Evolutionary conservation across 1,140 invertebrate species (phyloP).

Genomic region (Solenopsis fugax): DNA sequence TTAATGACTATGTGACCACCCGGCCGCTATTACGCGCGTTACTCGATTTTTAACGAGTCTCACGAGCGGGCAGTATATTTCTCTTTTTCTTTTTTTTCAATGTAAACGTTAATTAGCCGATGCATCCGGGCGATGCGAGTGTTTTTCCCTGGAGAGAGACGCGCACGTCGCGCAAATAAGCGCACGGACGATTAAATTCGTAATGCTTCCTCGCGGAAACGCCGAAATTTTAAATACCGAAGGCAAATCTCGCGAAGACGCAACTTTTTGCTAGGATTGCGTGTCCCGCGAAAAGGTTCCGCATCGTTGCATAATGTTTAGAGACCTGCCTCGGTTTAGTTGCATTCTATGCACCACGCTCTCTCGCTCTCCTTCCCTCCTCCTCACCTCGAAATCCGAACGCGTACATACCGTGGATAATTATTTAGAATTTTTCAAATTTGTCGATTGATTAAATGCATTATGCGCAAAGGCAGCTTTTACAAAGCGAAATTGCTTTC

Average conservation of each 20-base stretch:
- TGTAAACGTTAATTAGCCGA: slow-evolving; percentile 15
- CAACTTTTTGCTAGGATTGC: background rate
- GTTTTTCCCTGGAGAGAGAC: background rate
- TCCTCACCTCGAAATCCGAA: background rate
- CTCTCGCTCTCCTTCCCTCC: background rate
- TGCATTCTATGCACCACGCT: background rate
- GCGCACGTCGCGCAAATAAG: background rate
- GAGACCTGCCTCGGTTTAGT: background rate
- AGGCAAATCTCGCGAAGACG: background rate
- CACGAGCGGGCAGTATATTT: background rate
- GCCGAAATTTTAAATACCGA: background rate
- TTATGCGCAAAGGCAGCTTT: no score
- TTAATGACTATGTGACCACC: background rate
- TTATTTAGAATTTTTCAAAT: no score
- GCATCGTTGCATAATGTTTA: background rate
- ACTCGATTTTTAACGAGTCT: slow-evolving; percentile 30
- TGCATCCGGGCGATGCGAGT: background rate
- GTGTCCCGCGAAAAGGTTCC: background rate
- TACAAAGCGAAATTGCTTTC: no score
- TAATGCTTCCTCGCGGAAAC: background rate
- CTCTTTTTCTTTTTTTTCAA: background rate
- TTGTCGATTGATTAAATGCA: no score
- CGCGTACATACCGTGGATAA: background rate
- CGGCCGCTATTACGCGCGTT: background rate
- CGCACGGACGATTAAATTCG: background rate